Evolutionary conservation across 2,888 invertebrate species (phyloP), one percentile per base, ranked within the genome.

Genomic region (Eilema depressum): DNA sequence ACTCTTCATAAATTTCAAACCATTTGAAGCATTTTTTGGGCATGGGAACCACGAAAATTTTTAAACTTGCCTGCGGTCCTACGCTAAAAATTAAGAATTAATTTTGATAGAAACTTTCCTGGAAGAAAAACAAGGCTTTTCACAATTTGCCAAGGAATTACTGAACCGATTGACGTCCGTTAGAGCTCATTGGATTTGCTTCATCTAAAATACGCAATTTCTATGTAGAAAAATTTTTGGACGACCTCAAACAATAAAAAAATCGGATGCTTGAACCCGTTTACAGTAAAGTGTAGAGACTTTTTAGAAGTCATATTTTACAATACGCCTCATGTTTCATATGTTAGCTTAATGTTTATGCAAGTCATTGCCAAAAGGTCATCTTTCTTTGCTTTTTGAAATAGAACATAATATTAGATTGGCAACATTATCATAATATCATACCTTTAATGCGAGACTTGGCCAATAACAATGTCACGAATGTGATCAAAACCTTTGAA

Each of bases 321-420:
- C 1, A 47, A 20, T 20, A 5, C 20, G 20, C 47, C 17, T 71
- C 78, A 73, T 72, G 75, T 77, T 80, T 70, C 47, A 47, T 20
- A 70, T 70, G 70, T 76, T 74, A 80, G 80, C 76, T 80, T 73
- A 73, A 74, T 70, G 67, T 75, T 77, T 75, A 74, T 84, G 79
- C 76, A 78, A 81, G 74, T 70, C 71, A 78, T 76, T 78, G 73
- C 76, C 71, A 74, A 33, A 75, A 63, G 70, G 68, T 68, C 61
- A 68, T 68, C 73, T 79, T 75, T 75, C 76, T 80, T 80, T 77
- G 76, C 79, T 75, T 68, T 66, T 69, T 37, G 67, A 63, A 61
- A 63, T 75, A 71, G 63, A 61, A 74, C 17, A 33, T 79, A 74
- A 73, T 71, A 74, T 71, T 75, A 56, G 30, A 76, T 78, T 74